phyloP scores from a whole-genome alignment of 23 tunicate species.

The Aplidium turbinatum region DNA sequence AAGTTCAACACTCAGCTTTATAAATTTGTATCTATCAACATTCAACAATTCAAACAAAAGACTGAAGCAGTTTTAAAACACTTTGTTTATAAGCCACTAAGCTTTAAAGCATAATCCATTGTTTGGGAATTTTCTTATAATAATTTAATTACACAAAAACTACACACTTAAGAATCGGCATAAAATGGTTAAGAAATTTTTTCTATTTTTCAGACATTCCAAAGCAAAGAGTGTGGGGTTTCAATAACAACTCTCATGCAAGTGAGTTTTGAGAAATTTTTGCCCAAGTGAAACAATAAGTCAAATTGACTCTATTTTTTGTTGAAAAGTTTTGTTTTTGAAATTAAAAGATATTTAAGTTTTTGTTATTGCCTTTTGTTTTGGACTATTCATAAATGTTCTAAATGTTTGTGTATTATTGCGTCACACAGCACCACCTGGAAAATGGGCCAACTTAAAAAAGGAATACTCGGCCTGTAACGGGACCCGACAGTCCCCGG shows the following conservation, averaged over 20 bases:
- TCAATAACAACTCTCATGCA: constrained; percentile 14
- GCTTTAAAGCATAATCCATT: no score
- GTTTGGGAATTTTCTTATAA: no score
- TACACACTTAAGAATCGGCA: no score
- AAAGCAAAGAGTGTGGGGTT: constrained; percentile 20
- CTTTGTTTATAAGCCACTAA: no score
- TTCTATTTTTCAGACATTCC: constrained; percentile 19
- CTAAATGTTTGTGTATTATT: not conserved
- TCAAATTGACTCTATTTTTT: no score
- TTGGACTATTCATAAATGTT: not conserved
- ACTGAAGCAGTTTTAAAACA: no score
- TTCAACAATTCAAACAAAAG: no score
- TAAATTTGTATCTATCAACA: not conserved
- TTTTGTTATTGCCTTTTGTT: not conserved
- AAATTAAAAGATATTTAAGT: no score
- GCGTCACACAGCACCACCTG: not conserved
- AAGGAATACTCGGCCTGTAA: not conserved
- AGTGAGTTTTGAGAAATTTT: not conserved
- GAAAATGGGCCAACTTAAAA: not conserved
- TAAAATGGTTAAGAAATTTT: not conserved
- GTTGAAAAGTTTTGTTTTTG: no score
- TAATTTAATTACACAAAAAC: no score
- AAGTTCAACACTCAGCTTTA: not conserved
- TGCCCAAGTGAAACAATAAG: not conserved
- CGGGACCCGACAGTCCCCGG: constrained; percentile 25